Percentiles rank a stretch among this genome's conserved stretches.
Conservation (phyloP, 2,797 vertebrate species). For the Geotrypetes seraphini region DNA sequence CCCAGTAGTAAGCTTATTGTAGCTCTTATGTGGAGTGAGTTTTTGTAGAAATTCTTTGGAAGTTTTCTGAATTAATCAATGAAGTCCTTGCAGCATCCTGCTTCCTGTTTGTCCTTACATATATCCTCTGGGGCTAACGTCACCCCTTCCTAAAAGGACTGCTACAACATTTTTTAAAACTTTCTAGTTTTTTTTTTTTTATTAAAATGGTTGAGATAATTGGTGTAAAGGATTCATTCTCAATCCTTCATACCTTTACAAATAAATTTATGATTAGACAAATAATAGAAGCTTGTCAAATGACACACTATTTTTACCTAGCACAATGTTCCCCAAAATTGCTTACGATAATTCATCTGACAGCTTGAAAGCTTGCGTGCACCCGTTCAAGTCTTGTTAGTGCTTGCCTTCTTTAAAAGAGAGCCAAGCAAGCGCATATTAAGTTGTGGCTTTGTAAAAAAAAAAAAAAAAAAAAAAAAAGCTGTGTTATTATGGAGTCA, state of each 20-base stretch:
- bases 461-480: too few species aligned
- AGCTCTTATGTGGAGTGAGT: too few species aligned
- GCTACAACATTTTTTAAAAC: background rate
- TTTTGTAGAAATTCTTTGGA: too few species aligned
- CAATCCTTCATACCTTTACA: background rate
- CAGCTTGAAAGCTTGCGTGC: constrained; percentile 7
- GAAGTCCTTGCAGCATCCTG: too few species aligned
- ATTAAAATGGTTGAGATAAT: constrained; percentile 7
- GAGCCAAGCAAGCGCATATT: constrained; percentile 26
- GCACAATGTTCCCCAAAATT: background rate
- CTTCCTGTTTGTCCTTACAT: too few species aligned
- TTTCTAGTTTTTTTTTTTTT: background rate
- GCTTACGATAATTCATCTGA: background rate
- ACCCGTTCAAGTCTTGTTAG: constrained; percentile 9
- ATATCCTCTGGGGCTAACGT: too few species aligned
- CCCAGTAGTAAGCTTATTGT: too few species aligned
- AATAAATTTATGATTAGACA: background rate
- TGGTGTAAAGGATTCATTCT: constrained; percentile 4
- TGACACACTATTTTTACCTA: background rate
- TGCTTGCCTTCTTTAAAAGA: constrained; percentile 8
- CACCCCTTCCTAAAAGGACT: too few species aligned
- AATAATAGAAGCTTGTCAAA: background rate
- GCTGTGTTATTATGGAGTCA: constrained; percentile 16
- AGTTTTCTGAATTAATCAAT: too few species aligned
- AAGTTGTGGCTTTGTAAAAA: constrained; percentile 19